A percentile compares a stretch with the other conserved stretches of the same genome.
Conservation (phyloP, 2,888 invertebrate genomes). For the Lissonota sp. region DNA sequence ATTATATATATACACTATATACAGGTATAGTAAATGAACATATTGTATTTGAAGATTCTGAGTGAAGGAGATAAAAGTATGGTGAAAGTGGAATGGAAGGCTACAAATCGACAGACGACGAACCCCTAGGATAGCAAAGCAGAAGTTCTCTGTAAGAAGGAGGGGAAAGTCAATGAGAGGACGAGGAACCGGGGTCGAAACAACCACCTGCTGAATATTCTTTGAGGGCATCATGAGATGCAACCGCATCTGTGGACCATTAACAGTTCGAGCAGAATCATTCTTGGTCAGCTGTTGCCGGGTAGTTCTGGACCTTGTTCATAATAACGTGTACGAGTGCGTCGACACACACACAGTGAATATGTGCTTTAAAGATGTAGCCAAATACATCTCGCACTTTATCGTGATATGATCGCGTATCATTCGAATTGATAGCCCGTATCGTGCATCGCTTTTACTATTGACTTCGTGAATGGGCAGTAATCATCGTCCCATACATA, state of each 20-base stretch:
- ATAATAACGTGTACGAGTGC: neutral
- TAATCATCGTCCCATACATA: neutral
- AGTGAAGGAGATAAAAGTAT: too few species aligned
- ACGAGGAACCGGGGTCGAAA: constrained; percentile 48
- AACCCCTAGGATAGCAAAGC: too few species aligned
- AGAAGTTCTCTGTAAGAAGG: neutral
- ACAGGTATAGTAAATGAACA: too few species aligned
- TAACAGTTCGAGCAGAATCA: constrained; percentile 41
- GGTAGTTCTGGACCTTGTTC: constrained; percentile 8
- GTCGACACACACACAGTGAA: neutral
- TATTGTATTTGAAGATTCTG: too few species aligned
- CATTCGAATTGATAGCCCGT: constrained; percentile 12
- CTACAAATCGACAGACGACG: too few species aligned
- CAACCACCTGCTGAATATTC: constrained; percentile 64
- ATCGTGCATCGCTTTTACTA: constrained; percentile 30
- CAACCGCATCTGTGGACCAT: constrained; percentile 44
- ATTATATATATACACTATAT: too few species aligned
- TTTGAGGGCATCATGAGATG: constrained; percentile 15
- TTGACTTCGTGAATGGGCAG: constrained; percentile 31
- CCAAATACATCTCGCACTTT: neutral
- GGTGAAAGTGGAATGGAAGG: too few species aligned
- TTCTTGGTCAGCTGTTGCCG: constrained; percentile 27
- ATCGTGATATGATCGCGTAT: constrained; percentile 4
- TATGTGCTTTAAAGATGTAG: neutral
- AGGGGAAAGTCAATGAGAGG: constrained; percentile 18